These are phyloP conservation scores for Spodoptera littoralis DNA, from an alignment of 2,888 invertebrate genomes.

Conservation along the genomic window DNA sequence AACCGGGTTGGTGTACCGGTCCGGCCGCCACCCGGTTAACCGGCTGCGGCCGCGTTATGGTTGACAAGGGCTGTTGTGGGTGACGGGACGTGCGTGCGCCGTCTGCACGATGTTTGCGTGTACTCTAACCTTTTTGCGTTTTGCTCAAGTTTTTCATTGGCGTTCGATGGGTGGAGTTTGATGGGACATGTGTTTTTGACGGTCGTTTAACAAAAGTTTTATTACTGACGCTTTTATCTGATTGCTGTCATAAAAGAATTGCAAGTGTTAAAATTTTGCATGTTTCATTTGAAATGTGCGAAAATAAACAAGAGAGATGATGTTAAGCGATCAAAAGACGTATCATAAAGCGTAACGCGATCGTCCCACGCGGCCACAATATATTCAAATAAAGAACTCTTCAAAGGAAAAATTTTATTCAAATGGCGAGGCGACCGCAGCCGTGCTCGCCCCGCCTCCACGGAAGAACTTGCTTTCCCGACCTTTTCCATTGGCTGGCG, in stretches of 20 bases:
- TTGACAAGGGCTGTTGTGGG: conserved; percentile 86
- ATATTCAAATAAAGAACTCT: conserved; percentile 85
- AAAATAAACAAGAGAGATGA: conserved; percentile 11
- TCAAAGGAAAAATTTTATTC: conserved; percentile 85
- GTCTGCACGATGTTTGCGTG: conserved; percentile 76
- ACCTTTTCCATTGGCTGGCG: conserved; percentile 86
- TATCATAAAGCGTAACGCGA: conserved; percentile 49
- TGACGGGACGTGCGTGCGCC: conserved; percentile 73
- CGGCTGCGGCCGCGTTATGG: conserved; percentile 84
- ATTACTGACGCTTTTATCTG: not conserved
- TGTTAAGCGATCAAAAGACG: conserved; percentile 49
- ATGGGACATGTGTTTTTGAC: conserved; percentile 2
- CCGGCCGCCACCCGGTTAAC: conserved; percentile 64
- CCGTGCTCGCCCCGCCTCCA: conserved; percentile 81
- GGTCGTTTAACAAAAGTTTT: not conserved
- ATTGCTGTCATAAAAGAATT: not conserved
- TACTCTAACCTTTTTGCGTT: conserved; percentile 36
- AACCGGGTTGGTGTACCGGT: conserved; percentile 62
- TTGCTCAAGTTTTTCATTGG: conserved; percentile 31
- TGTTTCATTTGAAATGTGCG: not conserved
- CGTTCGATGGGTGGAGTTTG: conserved; percentile 17
- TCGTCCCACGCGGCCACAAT: conserved; percentile 69
- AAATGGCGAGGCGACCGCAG: conserved; percentile 85
- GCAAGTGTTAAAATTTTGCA: not conserved
- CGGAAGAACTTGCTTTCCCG: conserved; percentile 86